Evolutionary conservation across 2,888 invertebrate species (phyloP).

Genomic region (Heteropelma amictum): DNA sequence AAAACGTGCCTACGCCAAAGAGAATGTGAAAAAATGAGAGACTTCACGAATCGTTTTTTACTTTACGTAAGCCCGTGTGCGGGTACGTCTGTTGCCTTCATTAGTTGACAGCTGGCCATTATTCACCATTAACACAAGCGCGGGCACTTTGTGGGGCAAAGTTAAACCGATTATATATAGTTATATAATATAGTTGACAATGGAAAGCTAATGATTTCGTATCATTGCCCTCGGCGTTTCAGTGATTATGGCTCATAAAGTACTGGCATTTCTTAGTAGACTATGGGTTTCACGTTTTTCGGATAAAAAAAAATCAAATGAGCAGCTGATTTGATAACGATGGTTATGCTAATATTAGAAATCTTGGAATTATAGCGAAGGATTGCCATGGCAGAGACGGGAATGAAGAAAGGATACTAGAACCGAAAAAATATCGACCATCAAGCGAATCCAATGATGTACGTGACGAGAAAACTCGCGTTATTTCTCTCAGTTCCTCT

Average conservation of each 20-base stretch:
- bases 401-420: constrained; percentile 10
- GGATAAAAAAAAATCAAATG: constrained; percentile 20
- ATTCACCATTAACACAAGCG: constrained; percentile 26
- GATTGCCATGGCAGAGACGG: constrained; percentile 8
- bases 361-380: constrained; percentile 51
- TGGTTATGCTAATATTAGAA: constrained; percentile 62
- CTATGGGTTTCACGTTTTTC: neutral
- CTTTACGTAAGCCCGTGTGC: neutral
- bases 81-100: neutral
- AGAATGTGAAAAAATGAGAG: neutral
- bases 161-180: constrained; percentile 64
- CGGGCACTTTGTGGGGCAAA: constrained; percentile 57
- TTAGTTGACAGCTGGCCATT: neutral
- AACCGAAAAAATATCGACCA: constrained; percentile 45
- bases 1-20: neutral
- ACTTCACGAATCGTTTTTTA: constrained; percentile 3
- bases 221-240: constrained; percentile 39
- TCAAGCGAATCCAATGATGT: constrained; percentile 53
- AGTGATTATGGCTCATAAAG: constrained; percentile 3
- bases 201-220: constrained; percentile 60
- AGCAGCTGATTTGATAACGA: constrained; percentile 55
- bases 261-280: constrained; percentile 11
- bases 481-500: neutral
- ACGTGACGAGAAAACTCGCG: constrained; percentile 62
- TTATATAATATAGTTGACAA: constrained; percentile 61